Conservation (phyloP, 2,888 invertebrate genomes). For the Cecidostiba fungosa region DNA sequence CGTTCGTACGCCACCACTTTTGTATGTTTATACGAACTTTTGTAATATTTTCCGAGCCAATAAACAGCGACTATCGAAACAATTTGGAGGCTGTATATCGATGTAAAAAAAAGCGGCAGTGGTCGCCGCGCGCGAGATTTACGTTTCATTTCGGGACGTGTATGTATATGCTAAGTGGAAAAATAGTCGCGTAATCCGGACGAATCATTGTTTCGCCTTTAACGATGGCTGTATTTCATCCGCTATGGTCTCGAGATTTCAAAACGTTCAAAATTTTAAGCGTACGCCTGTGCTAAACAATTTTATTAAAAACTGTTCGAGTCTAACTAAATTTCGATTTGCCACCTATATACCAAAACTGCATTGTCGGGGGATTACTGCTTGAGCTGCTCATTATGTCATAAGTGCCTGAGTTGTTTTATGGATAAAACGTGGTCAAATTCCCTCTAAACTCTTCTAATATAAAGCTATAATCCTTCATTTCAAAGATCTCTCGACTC, state of each 20-base stretch:
- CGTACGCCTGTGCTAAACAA: neutral
- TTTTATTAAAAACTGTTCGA: too few relatives aligned
- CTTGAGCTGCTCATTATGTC: too few relatives aligned
- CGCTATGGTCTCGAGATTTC: neutral
- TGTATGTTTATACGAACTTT: slow-evolving; percentile 30
- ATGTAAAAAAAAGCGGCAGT: slow-evolving; percentile 2
- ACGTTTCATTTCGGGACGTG: neutral
- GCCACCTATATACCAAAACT: too few relatives aligned
- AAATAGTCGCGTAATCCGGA: slow-evolving; percentile 40
- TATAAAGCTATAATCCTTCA: too few relatives aligned
- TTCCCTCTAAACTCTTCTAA: too few relatives aligned
- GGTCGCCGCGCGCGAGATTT: neutral
- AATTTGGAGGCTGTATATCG: slow-evolving; percentile 25
- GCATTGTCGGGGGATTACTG: too few relatives aligned
- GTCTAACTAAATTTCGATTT: too few relatives aligned
- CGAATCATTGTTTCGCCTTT: slow-evolving; percentile 41
- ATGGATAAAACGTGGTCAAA: too few relatives aligned
- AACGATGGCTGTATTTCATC: neutral
- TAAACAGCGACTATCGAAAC: slow-evolving; percentile 41
- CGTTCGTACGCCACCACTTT: neutral
- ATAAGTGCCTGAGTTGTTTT: too few relatives aligned
- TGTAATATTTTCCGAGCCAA: slow-evolving; percentile 50
- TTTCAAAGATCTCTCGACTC: too few relatives aligned
- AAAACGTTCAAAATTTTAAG: neutral
- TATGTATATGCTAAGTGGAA: slow-evolving; percentile 26